Evolutionary conservation across 92 coral and sea anemone species (phyloP), one percentile per base, ranked within the genome.

Genomic region (Parazoanthus atlanticus): DNA sequence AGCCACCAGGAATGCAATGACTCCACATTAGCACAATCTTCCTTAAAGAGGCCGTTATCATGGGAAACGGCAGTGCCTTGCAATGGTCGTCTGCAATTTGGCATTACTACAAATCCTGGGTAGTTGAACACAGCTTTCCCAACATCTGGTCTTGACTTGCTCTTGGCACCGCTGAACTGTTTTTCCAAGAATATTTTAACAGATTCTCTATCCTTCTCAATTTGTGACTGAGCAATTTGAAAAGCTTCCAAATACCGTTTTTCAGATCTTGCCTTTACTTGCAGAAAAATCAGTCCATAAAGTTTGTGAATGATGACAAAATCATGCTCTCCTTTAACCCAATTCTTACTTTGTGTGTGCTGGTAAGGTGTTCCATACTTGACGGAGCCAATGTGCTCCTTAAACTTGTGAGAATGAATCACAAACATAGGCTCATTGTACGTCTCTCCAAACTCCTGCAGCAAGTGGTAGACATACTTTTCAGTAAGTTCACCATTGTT

Each of bases 31-130:
- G 1, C 21, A 76, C 92, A 89, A 69, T 92, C 94, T 38, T 90
- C 92, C 66, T 33, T 16, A 56, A 78, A 92, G 54, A 92, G 66
- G 19, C 64, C 91, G 67, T 76, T 78, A 3, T 69, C 46, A 23
- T 5, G 23, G 38, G 88, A 32, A 25, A 29, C 54, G 2, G 47
- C 5, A 12, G 30, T n/a, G 1, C 78, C 30, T 40, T 21, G 76
- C 3, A 0, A 6, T 15, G 78, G 86, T 83, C 31, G 67, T 16
- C 8, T 43, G 66, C 94, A 89, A 38, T 92, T 92, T 30, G 94
- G 94, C 94, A 92, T 86, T 3, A 80, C 94, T 3, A 92, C 92
- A 86, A 89, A 92, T 17, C 92, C 94, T 54, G 94, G 94, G 77
- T 46, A 74, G 1, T 69, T 23, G 43, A 77, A 89, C 11, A 76